Percentiles rank a stretch among this genome's conserved stretches.
Evolutionary conservation across 2,113 vertebrate genomes (phyloP).

Genomic region (Psammodynastes pulverulentus): DNA sequence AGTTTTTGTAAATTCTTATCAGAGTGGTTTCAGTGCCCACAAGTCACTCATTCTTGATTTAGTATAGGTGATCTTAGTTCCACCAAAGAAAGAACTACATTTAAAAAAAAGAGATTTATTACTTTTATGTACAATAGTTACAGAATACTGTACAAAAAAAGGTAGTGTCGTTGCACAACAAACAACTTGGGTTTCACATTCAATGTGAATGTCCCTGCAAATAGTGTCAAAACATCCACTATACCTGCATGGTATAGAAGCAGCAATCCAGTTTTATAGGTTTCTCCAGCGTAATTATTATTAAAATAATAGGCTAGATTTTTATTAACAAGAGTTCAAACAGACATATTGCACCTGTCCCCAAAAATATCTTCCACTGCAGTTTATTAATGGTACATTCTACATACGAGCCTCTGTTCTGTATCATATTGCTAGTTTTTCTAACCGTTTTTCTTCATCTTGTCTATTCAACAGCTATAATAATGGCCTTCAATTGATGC

Average conservation of each 20-base stretch:
- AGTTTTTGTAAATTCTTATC: neutral
- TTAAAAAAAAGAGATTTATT: constrained; percentile 54
- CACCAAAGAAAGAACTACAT: neutral
- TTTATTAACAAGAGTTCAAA: constrained; percentile 47
- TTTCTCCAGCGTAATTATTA: constrained; percentile 54
- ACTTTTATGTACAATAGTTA: constrained; percentile 56
- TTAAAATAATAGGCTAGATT: constrained; percentile 44
- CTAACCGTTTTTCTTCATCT: neutral
- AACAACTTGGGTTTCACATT: constrained; percentile 64
- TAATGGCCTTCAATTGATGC: neutral
- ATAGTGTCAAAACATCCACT: constrained; percentile 58
- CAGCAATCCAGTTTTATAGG: constrained; percentile 57
- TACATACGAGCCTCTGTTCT: neutral
- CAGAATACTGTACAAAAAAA: constrained; percentile 57
- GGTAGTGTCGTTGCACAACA: constrained; percentile 48
- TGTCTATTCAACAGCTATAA: neutral
- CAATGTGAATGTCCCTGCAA: constrained; percentile 66
- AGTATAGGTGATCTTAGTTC: neutral
- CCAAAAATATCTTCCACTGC: constrained; percentile 15
- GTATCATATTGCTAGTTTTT: neutral
- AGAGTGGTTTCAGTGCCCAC: neutral
- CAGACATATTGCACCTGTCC: constrained; percentile 67
- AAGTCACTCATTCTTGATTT: neutral
- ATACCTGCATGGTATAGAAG: constrained; percentile 67
- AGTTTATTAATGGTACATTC: neutral